These are phyloP conservation scores for Brachionus paranguensis DNA, from an alignment of 1,140 invertebrate species.

Conservation along the genomic window DNA sequence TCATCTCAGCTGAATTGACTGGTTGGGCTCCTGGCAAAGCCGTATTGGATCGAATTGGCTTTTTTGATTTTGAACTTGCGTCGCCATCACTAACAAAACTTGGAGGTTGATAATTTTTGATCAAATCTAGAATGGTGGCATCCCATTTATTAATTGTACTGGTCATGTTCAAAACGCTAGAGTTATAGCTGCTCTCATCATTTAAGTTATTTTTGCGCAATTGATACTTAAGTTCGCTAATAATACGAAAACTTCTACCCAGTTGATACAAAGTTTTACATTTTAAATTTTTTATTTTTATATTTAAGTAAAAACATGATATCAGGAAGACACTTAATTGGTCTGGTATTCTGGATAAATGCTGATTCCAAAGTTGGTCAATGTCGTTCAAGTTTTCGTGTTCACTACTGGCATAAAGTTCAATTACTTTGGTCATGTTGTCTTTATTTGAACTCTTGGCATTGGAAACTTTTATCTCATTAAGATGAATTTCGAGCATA, in stretches of 20 bases:
- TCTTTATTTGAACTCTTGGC: not conserved
- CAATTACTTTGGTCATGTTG: conserved; percentile 3
- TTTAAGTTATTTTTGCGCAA: not conserved
- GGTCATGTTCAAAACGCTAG: not conserved
- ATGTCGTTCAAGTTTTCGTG: not conserved
- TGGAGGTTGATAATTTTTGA: not conserved
- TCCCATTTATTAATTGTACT: conserved; percentile 3
- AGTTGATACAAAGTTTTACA: not conserved
- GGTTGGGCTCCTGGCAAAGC: not conserved
- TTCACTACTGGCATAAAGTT: not conserved
- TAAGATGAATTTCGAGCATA: not conserved
- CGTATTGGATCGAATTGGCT: not conserved
- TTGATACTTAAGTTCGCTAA: not conserved
- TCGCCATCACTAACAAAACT: not conserved
- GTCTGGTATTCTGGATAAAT: not conserved
- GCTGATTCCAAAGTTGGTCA: not conserved
- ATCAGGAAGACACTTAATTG: not conserved
- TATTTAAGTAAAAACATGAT: not conserved
- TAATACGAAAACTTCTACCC: not conserved
- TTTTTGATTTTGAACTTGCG: conserved; percentile 7
- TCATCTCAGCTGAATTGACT: not conserved
- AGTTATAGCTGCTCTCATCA: not conserved
- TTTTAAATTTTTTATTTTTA: not conserved
- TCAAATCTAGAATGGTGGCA: not conserved
- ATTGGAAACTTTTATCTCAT: not conserved